Evolutionary conservation across 2,113 vertebrate species (phyloP).

Genomic region (Ceratotherium simum): DNA sequence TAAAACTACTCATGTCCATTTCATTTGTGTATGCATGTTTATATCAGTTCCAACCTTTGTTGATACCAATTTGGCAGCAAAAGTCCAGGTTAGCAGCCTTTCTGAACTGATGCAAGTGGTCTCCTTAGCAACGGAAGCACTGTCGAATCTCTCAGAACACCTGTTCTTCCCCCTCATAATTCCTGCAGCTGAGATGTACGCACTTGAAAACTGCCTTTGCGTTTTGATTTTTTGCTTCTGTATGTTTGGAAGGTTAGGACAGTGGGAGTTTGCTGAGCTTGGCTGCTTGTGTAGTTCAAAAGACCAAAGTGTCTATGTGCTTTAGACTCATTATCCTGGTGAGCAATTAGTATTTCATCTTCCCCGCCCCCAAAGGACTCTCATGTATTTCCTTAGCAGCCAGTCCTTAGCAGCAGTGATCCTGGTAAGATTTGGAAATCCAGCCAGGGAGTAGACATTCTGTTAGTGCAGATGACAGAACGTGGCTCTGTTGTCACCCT

Average conservation of each 20-base stretch:
- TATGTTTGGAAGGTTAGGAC: slow-evolving; percentile 47
- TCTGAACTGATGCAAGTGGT: slow-evolving; percentile 81
- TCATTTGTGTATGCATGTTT: slow-evolving; percentile 52
- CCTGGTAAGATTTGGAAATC: slow-evolving; percentile 73
- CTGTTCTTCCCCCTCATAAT: slow-evolving; percentile 80
- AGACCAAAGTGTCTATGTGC: background rate
- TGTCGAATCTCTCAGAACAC: slow-evolving; percentile 82
- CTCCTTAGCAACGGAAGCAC: slow-evolving; percentile 86
- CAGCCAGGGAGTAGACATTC: slow-evolving; percentile 65
- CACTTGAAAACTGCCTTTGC: slow-evolving; percentile 73
- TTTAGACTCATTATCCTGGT: slow-evolving; percentile 47
- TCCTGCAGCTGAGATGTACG: slow-evolving; percentile 69
- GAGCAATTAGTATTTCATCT: slow-evolving; percentile 66
- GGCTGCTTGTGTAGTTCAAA: slow-evolving; percentile 8
- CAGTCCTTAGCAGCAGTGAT: slow-evolving; percentile 60
- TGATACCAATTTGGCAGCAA: slow-evolving; percentile 74
- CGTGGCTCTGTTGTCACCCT: slow-evolving; percentile 74
- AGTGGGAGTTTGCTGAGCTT: background rate
- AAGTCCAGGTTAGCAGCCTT: slow-evolving; percentile 76
- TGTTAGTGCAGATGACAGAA: slow-evolving; percentile 81
- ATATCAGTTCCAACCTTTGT: slow-evolving; percentile 69
- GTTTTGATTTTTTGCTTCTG: slow-evolving; percentile 67
- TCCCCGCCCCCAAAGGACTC: background rate
- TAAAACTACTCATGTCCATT: background rate
- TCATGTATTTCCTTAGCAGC: slow-evolving; percentile 35